A percentile compares a stretch with the other conserved stretches of the same genome.
Conservation (phyloP, 1,140 invertebrate species). For the Bactericera cockerelli region DNA sequence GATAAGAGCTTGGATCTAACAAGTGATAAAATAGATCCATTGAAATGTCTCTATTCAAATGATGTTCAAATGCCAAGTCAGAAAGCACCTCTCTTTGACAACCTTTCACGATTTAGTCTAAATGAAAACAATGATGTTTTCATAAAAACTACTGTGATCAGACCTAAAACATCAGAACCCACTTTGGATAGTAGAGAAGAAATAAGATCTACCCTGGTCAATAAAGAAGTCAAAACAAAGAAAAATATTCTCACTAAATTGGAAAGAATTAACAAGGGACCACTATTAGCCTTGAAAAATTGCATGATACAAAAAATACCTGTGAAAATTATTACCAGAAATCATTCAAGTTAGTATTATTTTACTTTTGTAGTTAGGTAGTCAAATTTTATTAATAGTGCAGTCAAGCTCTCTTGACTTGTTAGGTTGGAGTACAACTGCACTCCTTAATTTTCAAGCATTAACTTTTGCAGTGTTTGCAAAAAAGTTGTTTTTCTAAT, state of each 20-base stretch:
- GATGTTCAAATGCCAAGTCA: not conserved
- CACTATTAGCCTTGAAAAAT: constrained; percentile 1
- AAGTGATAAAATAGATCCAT: not conserved
- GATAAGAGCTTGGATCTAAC: not conserved
- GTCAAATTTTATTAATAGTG: too few species aligned
- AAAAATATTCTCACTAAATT: not conserved
- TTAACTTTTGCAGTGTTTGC: not conserved
- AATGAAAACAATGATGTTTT: not conserved
- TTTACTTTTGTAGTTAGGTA: too few species aligned
- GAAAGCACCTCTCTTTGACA: not conserved
- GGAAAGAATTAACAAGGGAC: not conserved
- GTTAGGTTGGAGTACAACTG: not conserved
- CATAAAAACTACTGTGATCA: not conserved
- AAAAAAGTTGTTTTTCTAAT: not conserved
- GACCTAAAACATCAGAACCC: not conserved
- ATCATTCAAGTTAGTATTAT: constrained; percentile 4
- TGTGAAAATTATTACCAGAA: constrained; percentile 1
- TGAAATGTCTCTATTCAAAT: constrained; percentile 1
- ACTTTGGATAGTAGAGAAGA: not conserved
- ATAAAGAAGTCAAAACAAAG: not conserved
- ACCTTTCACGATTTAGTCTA: not conserved
- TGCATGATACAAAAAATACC: not conserved
- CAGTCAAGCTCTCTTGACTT: not conserved
- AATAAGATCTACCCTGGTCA: not conserved
- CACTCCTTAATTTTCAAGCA: not conserved